A percentile compares a stretch with the other conserved stretches of the same genome.
phyloP scores from a whole-genome alignment of 2,113 vertebrate species.

The Carollia perspicillata region DNA sequence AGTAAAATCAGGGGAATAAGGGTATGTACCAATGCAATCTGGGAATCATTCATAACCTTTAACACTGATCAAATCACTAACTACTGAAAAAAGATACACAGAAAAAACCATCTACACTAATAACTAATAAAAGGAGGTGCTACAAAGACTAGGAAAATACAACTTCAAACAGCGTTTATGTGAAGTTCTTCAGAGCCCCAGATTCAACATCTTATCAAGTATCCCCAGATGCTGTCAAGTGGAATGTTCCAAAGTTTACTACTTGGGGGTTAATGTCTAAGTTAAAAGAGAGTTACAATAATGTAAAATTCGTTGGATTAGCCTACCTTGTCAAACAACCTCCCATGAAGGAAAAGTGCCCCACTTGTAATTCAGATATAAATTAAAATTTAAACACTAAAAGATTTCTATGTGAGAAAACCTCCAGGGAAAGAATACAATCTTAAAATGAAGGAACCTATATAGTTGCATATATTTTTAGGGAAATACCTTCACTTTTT shows the following conservation, averaged over 20 bases:
- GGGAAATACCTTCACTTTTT: not conserved
- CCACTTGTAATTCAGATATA: not conserved
- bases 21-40: not conserved
- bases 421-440: not conserved
- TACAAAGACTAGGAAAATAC: not conserved
- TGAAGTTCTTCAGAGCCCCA: not conserved
- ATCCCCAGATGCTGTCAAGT: not conserved
- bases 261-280: not conserved
- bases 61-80: not conserved
- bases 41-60: not conserved
- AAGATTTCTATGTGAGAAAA: not conserved
- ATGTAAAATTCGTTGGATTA: conserved; percentile 20
- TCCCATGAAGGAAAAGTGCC: not conserved
- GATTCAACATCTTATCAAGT: conserved; percentile 15
- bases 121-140: not conserved
- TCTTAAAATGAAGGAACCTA: not conserved
- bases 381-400: conserved; percentile 29
- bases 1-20: not conserved
- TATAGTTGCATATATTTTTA: not conserved
- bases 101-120: not conserved
- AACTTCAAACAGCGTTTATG: conserved; percentile 24
- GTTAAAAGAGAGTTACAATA: not conserved
- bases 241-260: not conserved
- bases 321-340: not conserved
- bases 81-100: not conserved